Evolutionary conservation across 2,113 vertebrate species (phyloP).

Genomic region (Notiomystis cincta): DNA sequence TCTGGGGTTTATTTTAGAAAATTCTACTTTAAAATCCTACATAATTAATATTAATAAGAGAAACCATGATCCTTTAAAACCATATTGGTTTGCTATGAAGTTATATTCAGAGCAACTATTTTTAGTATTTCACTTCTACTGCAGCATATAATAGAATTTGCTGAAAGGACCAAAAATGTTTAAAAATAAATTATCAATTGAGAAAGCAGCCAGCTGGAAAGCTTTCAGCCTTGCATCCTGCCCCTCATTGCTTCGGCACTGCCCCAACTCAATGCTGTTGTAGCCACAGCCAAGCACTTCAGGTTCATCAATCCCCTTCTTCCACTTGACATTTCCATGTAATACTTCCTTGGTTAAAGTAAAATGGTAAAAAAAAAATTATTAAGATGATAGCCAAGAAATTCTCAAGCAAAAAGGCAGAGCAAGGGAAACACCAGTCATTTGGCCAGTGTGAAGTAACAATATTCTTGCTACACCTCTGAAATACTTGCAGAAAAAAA

Average conservation of each 20-base stretch:
- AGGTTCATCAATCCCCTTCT: background rate
- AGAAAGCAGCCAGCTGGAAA: constrained; percentile 26
- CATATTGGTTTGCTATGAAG: background rate
- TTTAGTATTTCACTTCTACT: background rate
- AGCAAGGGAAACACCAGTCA: background rate
- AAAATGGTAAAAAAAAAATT: background rate
- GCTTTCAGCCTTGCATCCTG: background rate
- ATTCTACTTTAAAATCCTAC: background rate
- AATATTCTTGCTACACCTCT: background rate
- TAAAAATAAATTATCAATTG: background rate
- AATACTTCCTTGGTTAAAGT: background rate
- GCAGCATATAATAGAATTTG: background rate
- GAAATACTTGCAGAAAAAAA: background rate
- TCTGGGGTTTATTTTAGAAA: background rate
- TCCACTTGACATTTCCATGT: background rate
- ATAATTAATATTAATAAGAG: background rate
- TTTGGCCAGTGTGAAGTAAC: background rate
- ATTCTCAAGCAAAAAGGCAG: background rate
- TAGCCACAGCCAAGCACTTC: background rate
- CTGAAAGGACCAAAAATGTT: background rate
- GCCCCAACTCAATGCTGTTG: background rate
- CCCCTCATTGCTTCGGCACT: background rate
- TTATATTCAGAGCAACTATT: background rate
- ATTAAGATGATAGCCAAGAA: background rate
- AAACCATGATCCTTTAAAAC: background rate